A percentile compares a stretch with the other conserved stretches of the same genome.
Conservation (phyloP, 2,113 vertebrate genomes). For the Engystomops pustulosus region DNA sequence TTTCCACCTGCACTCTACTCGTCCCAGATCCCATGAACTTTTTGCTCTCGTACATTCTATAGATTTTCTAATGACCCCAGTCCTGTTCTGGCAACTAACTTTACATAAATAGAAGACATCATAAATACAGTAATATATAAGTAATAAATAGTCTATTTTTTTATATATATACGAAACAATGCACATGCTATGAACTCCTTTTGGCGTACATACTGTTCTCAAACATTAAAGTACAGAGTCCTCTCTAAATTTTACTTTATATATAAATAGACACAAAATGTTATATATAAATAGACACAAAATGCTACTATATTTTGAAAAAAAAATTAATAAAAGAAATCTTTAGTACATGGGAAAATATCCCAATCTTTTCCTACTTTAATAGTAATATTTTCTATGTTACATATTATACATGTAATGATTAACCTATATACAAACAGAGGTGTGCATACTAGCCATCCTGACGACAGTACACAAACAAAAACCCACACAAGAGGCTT, state of each 20-base stretch:
- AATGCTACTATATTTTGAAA: background rate
- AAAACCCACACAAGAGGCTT: slow-evolving; percentile 44
- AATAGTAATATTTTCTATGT: background rate
- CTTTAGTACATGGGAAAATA: background rate
- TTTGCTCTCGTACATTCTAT: background rate
- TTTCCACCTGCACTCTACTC: background rate
- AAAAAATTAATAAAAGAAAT: background rate
- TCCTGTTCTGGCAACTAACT: background rate
- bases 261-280: too few species aligned
- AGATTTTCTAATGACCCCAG: background rate
- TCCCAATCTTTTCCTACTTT: background rate
- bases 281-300: too few species aligned
- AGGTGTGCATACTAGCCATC: slow-evolving; percentile 34
- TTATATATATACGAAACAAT: too few species aligned
- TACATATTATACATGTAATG: slow-evolving; percentile 33
- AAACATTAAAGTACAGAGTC: too few species aligned
- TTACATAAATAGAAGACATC: too few species aligned
- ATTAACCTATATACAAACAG: slow-evolving; percentile 48
- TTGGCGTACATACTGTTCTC: too few species aligned
- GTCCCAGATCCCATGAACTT: background rate
- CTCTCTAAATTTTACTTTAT: too few species aligned
- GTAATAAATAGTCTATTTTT: too few species aligned
- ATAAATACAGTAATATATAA: too few species aligned
- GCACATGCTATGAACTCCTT: too few species aligned
- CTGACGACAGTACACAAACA: slow-evolving; percentile 44